Base-by-base conservation (phyloP, 2,797 vertebrate genomes). In the Esox masquinongy region DNA sequence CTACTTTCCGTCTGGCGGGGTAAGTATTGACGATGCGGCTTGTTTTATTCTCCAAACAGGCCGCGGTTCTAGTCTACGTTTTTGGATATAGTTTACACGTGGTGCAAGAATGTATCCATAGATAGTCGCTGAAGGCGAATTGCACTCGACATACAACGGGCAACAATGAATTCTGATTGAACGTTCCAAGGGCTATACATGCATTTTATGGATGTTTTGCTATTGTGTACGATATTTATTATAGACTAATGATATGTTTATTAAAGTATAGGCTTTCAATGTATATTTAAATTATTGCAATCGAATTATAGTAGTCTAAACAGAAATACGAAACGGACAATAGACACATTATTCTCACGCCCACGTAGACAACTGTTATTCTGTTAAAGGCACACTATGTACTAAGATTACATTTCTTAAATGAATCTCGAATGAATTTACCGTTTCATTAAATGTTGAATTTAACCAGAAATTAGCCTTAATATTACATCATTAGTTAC, bases 1-100 rank as follows among this genome's bases (percentile, higher is more conserved):
- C 77, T 92, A 82, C 87, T 93, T 83, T 86, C 85, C 86, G 67
- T 87, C 29, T 88, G 88, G 84, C 90, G 63, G 69, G 93, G 94
- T 95, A 91, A 94, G 93, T 61, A 11, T 24, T 26, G 22, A 89
- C 76, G 34, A 19, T 24, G 59, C 72, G 81, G 70, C 56, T 68
- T 49, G 73, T 43, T 56, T 75, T 71, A 53, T 2, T 47, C 3
- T 3, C 43, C 64, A 12, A n/a, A 68, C 78, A 87, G 91, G 92
- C 92, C 91, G 78, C 81, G 43, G 17, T 49, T 34, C 19, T 1
- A 29, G 34, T 9, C 56, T 6, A 11, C n/a, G 72, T 68, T 68
- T 43, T 29, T 68, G 34, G n/a, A 77, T 68, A 74, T 50, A 70
- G 16, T 56, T 31, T 24, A 43, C 79, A 80, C 50, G 72, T 77